Conservation (phyloP, 2,888 invertebrate species). For the Achlya flavicornis region DNA sequence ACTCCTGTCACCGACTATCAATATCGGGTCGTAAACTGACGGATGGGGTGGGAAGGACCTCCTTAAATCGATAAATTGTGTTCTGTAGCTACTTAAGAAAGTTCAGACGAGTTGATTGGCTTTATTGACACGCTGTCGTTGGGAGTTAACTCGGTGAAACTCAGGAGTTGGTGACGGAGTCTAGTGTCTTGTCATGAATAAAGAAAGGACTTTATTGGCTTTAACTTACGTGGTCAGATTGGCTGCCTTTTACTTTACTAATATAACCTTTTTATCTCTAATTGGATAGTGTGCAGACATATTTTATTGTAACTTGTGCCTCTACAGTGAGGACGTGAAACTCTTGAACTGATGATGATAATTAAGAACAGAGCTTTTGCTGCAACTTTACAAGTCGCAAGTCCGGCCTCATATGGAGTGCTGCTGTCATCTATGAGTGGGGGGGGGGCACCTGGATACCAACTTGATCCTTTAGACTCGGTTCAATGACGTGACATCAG, state of each 20-base stretch:
- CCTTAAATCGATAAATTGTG: constrained; percentile 78
- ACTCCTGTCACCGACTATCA: constrained; percentile 78
- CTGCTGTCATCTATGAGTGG: no score
- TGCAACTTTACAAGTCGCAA: no score
- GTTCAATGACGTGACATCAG: no score
- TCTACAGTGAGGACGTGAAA: no score
- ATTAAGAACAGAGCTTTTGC: no score
- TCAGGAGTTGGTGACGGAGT: constrained; percentile 17
- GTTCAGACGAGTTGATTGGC: constrained; percentile 71
- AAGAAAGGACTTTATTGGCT: constrained; percentile 12
- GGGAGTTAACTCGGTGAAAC: constrained; percentile 40
- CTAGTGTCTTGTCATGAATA: constrained; percentile 20
- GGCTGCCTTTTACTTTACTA: not conserved
- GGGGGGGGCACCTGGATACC: no score
- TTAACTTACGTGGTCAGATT: constrained; percentile 4
- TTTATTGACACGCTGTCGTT: constrained; percentile 72
- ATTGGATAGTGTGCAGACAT: not conserved
- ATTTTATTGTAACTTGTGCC: no score
- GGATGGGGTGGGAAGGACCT: constrained; percentile 76
- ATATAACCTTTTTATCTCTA: not conserved
- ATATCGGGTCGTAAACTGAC: constrained; percentile 76
- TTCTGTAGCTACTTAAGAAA: constrained; percentile 74
- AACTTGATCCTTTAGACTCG: no score
- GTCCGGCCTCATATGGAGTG: no score
- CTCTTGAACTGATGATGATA: no score